Base-by-base conservation (phyloP, 1,140 invertebrate species). In the Megathymus violae region DNA sequence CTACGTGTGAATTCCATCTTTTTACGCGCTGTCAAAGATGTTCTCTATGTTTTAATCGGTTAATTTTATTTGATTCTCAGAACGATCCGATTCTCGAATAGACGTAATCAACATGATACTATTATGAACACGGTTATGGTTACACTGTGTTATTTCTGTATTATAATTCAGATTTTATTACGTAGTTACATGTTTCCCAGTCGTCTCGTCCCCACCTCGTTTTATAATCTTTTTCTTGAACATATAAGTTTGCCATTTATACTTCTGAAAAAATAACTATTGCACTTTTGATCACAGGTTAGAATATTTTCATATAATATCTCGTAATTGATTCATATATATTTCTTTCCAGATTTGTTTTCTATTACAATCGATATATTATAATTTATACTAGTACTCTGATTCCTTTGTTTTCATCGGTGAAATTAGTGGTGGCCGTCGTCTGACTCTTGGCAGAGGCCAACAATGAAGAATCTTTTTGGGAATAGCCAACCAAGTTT, bases 1-100 rank as follows among this genome's bases (percentile, higher is more conserved):
- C 36, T 11, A 11, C 50, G 50, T 22, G 19, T 48, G 31, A 48
- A 16, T 34, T 48, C 43, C 43, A 46, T 16, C 43, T 46, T 46
- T 15, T 46, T 46, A 46, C 43, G 5, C 43, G 17, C 4, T 22
- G 17, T 46, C 43, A 1, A 22, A 46, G 19, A 22, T 15, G 6
- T 46, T 46, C 11, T 16, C 43, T 2, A 46, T 22, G 43, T 16
- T 46, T 1, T 22, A 46, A 22, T 22, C 43, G 43, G 36, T 41
- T 40, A 9, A 14, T 41, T 3, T 1, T 27, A 16, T 40, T 14
- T 2, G 16, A n/a, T 54, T 54, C 50, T n/a, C 0, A 13, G 36
- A 54, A 54, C 9, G n/a, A n/a, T n/a, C n/a, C n/a, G n/a, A n/a
- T n/a, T n/a, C n/a, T n/a, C 3, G 4, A 3, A 10, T 22, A 22